Conservation (phyloP, 2,797 vertebrate genomes). For the Simalia tracyae region DNA sequence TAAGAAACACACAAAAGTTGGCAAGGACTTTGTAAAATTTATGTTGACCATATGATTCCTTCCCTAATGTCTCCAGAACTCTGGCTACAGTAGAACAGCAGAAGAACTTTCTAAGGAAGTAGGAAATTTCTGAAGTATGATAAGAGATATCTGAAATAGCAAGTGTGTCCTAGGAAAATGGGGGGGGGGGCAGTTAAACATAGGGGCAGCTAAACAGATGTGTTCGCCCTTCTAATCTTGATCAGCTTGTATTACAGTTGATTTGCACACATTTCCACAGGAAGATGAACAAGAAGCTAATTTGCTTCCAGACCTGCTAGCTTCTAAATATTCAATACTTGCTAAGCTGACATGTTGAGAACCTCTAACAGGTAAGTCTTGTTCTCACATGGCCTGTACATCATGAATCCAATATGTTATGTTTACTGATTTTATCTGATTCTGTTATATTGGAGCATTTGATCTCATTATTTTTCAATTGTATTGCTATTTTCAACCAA, state of each 20-base stretch:
- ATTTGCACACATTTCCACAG: not conserved
- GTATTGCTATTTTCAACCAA: not conserved
- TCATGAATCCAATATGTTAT: not conserved
- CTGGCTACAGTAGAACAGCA: no score
- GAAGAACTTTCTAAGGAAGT: not conserved
- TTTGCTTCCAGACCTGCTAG: not conserved
- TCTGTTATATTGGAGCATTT: not conserved
- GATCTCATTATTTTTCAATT: not conserved
- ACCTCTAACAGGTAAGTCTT: not conserved
- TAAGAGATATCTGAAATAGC: not conserved
- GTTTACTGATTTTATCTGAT: not conserved
- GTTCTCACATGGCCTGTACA: not conserved
- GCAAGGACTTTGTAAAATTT: slow-evolving; percentile 34
- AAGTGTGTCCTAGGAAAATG: not conserved
- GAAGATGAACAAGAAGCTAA: not conserved
- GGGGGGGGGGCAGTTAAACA: not conserved
- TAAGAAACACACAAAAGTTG: slow-evolving; percentile 23
- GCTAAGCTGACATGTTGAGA: not conserved
- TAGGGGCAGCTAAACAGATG: not conserved
- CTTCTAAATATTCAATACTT: not conserved
- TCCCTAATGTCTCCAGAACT: not conserved
- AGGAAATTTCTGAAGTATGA: not conserved
- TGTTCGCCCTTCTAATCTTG: not conserved
- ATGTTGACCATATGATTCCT: slow-evolving; percentile 25
- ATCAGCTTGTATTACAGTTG: not conserved